Percentiles rank a stretch among this genome's conserved stretches.
These are phyloP conservation scores for Centropus unirufus DNA, from an alignment of 2,113 vertebrate genomes.

Conservation along the genomic window DNA sequence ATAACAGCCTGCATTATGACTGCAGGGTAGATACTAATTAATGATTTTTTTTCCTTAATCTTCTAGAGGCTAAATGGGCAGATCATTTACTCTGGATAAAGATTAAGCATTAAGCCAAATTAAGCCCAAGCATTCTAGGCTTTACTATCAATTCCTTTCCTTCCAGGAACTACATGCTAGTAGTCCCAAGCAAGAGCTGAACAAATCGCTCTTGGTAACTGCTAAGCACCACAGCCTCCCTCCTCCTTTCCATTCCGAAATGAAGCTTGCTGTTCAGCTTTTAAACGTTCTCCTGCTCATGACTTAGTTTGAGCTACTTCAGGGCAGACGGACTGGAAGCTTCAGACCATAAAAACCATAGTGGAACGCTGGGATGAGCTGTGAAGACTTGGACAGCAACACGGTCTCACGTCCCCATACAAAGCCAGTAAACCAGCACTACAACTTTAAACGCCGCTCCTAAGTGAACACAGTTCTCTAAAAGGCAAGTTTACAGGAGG, in stretches of 20 bases:
- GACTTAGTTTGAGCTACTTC: neutral
- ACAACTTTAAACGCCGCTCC: neutral
- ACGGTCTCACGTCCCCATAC: neutral
- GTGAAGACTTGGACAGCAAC: neutral
- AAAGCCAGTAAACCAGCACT: neutral
- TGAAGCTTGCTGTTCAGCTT: neutral
- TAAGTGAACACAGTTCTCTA: neutral
- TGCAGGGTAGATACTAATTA: neutral
- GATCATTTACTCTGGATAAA: conserved; percentile 13
- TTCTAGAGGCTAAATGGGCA: neutral
- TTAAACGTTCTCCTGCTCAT: neutral
- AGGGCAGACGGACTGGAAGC: accelerated
- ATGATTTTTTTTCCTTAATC: neutral
- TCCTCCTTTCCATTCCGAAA: neutral
- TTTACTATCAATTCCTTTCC: neutral
- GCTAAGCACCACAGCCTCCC: neutral
- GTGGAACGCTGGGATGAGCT: neutral
- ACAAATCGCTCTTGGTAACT: neutral
- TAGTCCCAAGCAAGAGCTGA: neutral
- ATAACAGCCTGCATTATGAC: neutral
- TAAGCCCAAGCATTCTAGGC: neutral
- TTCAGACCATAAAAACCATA: neutral
- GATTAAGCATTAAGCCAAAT: conserved; percentile 35
- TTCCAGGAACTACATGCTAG: neutral
- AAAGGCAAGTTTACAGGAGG: neutral